These are phyloP conservation scores for Ophion ventricosus DNA, from an alignment of 2,888 invertebrate species.

Conservation along the genomic window DNA sequence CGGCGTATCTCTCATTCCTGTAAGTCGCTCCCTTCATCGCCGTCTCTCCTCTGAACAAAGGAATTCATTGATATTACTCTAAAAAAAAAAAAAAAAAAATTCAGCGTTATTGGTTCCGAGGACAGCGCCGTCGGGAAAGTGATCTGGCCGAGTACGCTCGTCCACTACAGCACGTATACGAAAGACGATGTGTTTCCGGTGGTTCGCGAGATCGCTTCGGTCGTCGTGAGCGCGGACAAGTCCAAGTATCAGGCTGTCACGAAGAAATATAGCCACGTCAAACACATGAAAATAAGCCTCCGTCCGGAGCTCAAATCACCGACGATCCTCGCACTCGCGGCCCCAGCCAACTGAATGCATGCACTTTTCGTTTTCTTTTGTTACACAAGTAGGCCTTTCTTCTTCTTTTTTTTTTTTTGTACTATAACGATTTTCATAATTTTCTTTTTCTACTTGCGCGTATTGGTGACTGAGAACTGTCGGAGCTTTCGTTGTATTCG, in stretches of 20 bases:
- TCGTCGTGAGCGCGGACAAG: slow-evolving; percentile 88
- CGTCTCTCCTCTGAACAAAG: too few species aligned
- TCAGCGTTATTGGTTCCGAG: slow-evolving; percentile 78
- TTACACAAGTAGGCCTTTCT: not conserved
- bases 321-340: slow-evolving; percentile 70
- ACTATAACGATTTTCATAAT: too few species aligned
- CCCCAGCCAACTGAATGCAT: slow-evolving; percentile 51
- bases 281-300: slow-evolving; percentile 87
- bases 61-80: too few species aligned
- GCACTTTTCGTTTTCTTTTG: not conserved
- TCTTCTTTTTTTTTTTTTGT: too few species aligned
- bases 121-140: slow-evolving; percentile 64
- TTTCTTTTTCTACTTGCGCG: too few species aligned
- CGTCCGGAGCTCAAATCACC: slow-evolving; percentile 86
- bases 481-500: too few species aligned
- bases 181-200: slow-evolving; percentile 88
- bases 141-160: slow-evolving; percentile 90
- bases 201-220: slow-evolving; percentile 88
- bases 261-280: slow-evolving; percentile 87
- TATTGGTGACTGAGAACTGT: too few species aligned
- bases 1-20: slow-evolving; percentile 90
- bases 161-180: slow-evolving; percentile 90
- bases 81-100: too few species aligned
- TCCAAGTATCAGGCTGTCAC: slow-evolving; percentile 89
- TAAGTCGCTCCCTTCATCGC: slow-evolving; percentile 75